Evolutionary conservation across 1,140 invertebrate species (phyloP), one percentile per base, ranked within the genome.

Genomic region (Propsilocerus akamusi): DNA sequence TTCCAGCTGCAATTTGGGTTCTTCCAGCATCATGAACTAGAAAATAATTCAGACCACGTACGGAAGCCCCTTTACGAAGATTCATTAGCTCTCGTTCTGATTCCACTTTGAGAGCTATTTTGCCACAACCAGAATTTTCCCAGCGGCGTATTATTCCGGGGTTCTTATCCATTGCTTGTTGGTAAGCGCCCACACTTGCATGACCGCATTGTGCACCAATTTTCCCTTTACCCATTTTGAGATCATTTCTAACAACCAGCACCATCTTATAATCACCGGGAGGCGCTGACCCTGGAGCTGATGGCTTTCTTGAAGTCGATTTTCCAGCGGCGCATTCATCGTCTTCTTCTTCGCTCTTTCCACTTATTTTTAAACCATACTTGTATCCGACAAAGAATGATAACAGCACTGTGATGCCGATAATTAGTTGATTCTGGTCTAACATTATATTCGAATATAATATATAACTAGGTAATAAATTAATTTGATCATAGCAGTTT

Each of bases 211-310:
- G 92, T 4, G 91, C 86, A 25, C 86, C 90, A 41, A 89, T 78
- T 73, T 96, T 96, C 12, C 92, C 92, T 74, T 91, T 94, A 17
- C 83, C 80, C 91, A 97, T 96, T 64, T 86, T 85, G 0, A 97
- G 68, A 63, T 97, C 91, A 60, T 77, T 88, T 59, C 90, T 71
- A 3, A 94, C 83, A 22, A 93, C 81, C 46, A 97, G 63, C 2
- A 93, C 82, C 64, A 96, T 67, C 71, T 91, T 92, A 52, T 76
- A 78, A 58, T 81, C 76, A 25, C 62, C 65, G 48, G 61, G 59
- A 47, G n/a, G 25, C 11, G 11, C 14, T 22, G 41, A 23, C 25
- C 46, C 37, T 50, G 8, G 14, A 2, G 5, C n/a, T 6, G 26
- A n/a, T 6, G 24, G 7, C 4, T 26, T 26, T 25, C 25, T 46